Conservation (phyloP, 2,797 vertebrate species). For the Borostomias antarcticus region DNA sequence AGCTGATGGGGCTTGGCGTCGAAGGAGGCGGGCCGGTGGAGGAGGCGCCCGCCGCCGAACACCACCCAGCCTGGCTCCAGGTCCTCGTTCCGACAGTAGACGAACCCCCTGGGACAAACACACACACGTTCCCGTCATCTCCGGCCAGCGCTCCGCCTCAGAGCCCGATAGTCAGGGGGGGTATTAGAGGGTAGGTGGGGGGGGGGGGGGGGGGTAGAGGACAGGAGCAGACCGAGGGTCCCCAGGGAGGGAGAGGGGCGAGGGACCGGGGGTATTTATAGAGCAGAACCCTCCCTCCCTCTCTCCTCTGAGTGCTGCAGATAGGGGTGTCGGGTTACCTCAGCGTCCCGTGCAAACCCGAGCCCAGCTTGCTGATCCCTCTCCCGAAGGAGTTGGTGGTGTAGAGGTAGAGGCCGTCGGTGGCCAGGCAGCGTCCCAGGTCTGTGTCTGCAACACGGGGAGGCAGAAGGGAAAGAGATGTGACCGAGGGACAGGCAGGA, state of each 20-base stretch:
- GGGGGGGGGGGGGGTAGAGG: conserved; percentile 17
- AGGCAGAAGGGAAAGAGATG: conserved; percentile 41
- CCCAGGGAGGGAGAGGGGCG: neutral
- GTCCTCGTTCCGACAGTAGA: conserved; percentile 97
- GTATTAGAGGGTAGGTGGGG: conserved; percentile 24
- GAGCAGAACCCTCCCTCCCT: conserved; percentile 15
- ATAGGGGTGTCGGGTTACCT: conserved; percentile 80
- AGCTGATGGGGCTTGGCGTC: conserved; percentile 97
- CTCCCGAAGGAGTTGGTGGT: conserved; percentile 97
- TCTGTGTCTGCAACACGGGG: conserved; percentile 85
- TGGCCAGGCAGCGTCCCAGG: conserved; percentile 94
- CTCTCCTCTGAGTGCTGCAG: conserved; percentile 37
- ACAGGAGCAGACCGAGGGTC: conserved; percentile 32
- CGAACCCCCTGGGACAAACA: conserved; percentile 85
- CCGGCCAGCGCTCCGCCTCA: conserved; percentile 29
- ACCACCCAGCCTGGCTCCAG: conserved; percentile 95
- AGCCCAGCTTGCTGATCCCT: conserved; percentile 97
- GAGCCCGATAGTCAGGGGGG: conserved; percentile 19
- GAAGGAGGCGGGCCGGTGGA: conserved; percentile 93
- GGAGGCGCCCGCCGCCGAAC: conserved; percentile 84
- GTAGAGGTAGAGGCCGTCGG: conserved; percentile 96
- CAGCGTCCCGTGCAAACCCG: conserved; percentile 95
- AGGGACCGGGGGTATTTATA: conserved; percentile 47
- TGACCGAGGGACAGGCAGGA: conserved; percentile 13
- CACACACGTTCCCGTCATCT: conserved; percentile 10